Evolutionary conservation across 1,140 invertebrate species (phyloP), one percentile per base, ranked within the genome.

Genomic region (Dendroctonus ponderosae): DNA sequence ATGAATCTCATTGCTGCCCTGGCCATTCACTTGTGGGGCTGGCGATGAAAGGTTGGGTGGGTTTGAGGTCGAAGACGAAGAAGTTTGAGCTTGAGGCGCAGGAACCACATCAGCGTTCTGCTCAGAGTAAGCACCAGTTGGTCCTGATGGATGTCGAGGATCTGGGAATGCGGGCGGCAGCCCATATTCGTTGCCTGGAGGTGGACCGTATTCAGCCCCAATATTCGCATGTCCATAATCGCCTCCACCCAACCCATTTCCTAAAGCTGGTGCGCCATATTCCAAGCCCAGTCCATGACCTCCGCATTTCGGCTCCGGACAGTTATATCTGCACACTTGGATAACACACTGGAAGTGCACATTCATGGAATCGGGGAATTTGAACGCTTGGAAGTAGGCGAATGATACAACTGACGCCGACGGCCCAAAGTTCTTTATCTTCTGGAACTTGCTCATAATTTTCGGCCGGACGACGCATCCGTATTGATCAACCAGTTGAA

Each of bases 311-410:
- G 92, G 93, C 72, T 95, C 93, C 0, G 93, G 93, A 75, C 94
- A 96, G 76, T 95, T 92, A 79, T 94, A 93, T 64, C 93, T 85
- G 72, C 94, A 97, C 3, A 96, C 93, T 82, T 97, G 94, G 71
- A 97, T 96, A 2, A 95, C 92, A 76, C 94, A 96, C 79, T 97
- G 94, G 89, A 97, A 97, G 83, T 96, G 94, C 2, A 97, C 93
- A 76, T 96, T 95, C 94, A 96, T 96, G 8, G 92, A 95, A 77
- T 97, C 94, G 0, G 94, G 94, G 87, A 97, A 97, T 79, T 97
- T 96, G 82, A 96, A 97, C 0, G 94, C 94, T 81, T 94, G 92
- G 89, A 97, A 97, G 80, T 96, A 94, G 3, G 94, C 94, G 75
- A 95, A 97, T 53, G 92, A 93, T 1, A 97, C 91, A 0, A 96